Conservation (phyloP, 2,888 invertebrate species). For the Ophioninae sp. region DNA sequence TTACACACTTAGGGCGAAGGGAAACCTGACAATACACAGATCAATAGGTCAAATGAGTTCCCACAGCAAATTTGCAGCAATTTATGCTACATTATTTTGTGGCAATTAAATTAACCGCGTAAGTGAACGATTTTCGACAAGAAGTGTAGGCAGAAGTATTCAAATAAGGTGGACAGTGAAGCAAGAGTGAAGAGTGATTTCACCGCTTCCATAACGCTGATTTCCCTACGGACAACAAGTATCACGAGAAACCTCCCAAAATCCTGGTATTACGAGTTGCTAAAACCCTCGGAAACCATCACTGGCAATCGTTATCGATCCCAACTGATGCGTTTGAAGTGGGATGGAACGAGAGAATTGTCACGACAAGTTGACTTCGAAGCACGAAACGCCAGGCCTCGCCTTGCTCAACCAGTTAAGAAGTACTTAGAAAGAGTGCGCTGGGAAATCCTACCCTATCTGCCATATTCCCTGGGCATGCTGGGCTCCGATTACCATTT, state of each 20-base stretch:
- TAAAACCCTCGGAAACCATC: neutral
- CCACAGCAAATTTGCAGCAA: neutral
- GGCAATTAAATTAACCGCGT: neutral
- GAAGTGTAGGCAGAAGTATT: neutral
- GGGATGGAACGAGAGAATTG: neutral
- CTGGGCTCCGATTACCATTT: neutral
- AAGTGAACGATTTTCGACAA: neutral
- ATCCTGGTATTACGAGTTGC: neutral
- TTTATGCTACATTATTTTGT: neutral
- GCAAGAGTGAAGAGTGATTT: neutral
- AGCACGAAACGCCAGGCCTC: neutral
- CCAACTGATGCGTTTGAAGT: neutral
- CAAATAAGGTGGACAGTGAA: neutral
- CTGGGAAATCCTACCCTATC: neutral
- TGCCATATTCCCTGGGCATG: neutral
- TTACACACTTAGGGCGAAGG: too few relatives aligned
- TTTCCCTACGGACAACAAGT: neutral
- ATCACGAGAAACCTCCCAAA: neutral
- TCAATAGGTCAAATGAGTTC: neutral
- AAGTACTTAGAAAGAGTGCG: neutral
- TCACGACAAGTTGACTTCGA: neutral
- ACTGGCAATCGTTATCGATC: neutral
- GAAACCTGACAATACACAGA: too few relatives aligned
- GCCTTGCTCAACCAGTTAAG: neutral
- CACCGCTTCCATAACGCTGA: neutral